phyloP scores from a whole-genome alignment of 2,888 invertebrate genomes.

The Sarcophaga carnaria region DNA sequence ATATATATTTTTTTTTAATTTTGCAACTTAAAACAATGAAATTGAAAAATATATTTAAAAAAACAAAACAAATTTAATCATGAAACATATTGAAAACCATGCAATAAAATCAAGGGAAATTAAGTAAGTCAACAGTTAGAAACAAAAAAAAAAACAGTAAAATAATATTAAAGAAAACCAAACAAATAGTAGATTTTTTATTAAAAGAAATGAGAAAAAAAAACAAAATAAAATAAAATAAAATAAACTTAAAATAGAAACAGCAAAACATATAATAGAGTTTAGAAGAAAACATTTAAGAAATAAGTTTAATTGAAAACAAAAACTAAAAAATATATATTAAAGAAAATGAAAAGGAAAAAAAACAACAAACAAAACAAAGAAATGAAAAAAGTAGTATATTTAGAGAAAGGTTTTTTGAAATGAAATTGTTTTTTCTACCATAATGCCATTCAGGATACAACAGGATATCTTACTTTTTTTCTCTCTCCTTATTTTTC shows the following conservation, averaged over 20 bases:
- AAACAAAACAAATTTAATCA: constrained; percentile 58
- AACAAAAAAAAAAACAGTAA: constrained; percentile 36
- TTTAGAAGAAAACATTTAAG: constrained; percentile 46
- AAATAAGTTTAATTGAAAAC: constrained; percentile 7
- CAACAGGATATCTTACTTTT: constrained; percentile 11
- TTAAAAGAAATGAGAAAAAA: constrained; percentile 51
- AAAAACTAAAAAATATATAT: constrained; percentile 5
- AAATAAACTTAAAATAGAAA: constrained; percentile 32
- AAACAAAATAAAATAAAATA: constrained; percentile 29
- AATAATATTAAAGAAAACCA: constrained; percentile 47
- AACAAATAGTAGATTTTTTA: constrained; percentile 69
- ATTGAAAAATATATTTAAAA: constrained; percentile 30
- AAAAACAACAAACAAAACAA: constrained; percentile 4
- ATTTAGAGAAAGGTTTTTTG: constrained; percentile 65
- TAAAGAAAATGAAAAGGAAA: not conserved
- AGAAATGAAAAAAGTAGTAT: constrained; percentile 43
- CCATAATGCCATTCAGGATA: constrained; percentile 33
- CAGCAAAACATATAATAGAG: constrained; percentile 36
- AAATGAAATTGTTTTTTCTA: constrained; percentile 50
- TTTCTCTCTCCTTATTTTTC: constrained; percentile 1
- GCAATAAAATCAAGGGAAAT: constrained; percentile 70
- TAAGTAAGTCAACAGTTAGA: constrained; percentile 66
- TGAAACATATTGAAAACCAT: constrained; percentile 69
- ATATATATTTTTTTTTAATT: constrained; percentile 9
- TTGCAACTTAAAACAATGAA: constrained; percentile 62